phyloP scores from a whole-genome alignment of 2,888 invertebrate genomes.

The Eudemis profundana region DNA sequence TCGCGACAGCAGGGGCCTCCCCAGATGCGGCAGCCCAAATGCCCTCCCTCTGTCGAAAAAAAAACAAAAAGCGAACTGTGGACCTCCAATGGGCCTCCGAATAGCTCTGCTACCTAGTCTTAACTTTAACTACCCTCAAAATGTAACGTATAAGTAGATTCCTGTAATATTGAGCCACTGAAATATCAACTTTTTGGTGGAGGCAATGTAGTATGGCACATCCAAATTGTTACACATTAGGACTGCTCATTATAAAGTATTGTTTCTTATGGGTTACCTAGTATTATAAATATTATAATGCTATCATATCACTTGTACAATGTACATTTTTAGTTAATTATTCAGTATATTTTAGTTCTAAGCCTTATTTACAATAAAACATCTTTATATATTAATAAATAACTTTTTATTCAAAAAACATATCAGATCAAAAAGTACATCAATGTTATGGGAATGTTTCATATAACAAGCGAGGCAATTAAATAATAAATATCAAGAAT shows the following conservation, averaged over 20 bases:
- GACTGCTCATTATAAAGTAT: neutral
- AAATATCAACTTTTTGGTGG: too few species aligned
- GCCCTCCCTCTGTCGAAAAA: too few species aligned
- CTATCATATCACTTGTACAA: constrained; percentile 8
- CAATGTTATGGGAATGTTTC: constrained; percentile 40
- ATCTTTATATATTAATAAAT: constrained; percentile 7
- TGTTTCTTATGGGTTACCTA: neutral
- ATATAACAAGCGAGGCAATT: constrained; percentile 34
- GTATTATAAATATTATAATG: neutral
- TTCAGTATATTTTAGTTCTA: constrained; percentile 19
- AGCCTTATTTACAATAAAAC: constrained; percentile 25
- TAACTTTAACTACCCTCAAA: too few species aligned
- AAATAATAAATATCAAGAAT: constrained; percentile 37
- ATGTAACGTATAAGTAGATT: too few species aligned
- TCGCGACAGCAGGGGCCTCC: too few species aligned
- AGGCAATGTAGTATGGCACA: too few species aligned
- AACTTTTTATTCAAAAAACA: constrained; percentile 40
- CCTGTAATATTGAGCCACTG: too few species aligned
- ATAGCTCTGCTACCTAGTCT: too few species aligned
- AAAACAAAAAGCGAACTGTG: too few species aligned
- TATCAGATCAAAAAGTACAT: constrained; percentile 37
- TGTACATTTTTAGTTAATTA: constrained; percentile 10
- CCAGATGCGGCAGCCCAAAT: too few species aligned
- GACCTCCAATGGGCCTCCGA: too few species aligned
- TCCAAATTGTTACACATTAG: neutral